Base-by-base conservation (phyloP, 2,797 vertebrate genomes). In the Oreochromis grahami region DNA sequence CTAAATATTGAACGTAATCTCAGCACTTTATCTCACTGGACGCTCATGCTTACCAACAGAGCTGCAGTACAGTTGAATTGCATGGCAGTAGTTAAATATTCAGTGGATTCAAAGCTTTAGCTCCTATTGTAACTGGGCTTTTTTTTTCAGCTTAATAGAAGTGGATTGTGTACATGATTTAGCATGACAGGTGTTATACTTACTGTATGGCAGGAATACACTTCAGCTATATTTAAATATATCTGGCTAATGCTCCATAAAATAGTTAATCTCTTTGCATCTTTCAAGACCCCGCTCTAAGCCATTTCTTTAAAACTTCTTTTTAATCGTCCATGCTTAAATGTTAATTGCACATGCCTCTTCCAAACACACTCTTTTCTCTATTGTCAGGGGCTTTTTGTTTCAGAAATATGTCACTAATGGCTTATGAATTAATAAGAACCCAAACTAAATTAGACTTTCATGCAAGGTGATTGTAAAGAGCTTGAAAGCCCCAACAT, bases 381-480 rank as follows among this genome's bases (percentile, higher is more conserved):
- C 81, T 91, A 95, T 95, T 95, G 93, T 96, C 94, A 93, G 88
- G 91, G 91, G 94, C 95, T 95, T 94, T 96, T 96, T 96, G 96
- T 96, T 91, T 85, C 88, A 90, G 91, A 96, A 96, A 96, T 95
- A 94, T 94, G 92, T 96, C 96, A 96, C 96, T 97, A 97, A 97
- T 96, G 96, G 96, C 93, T 96, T 95, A 96, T 97, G 92, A 97
- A 97, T 97, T 96, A 97, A 94, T 96, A 96, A 97, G 91, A 88
- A 94, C 93, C 92, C 92, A 94, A 95, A 95, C 94, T 93, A 94
- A 95, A 96, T 96, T 95, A 90, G 95, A 95, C 92, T 96, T 96
- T 94, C 92, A 96, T 94, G 95, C 93, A 94, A 95, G 95, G 95
- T 96, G 95, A 96, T 94, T 85, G 93, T 92, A 90, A 94, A 93